Evolutionary conservation across 2,888 invertebrate species (phyloP).

Genomic region (Cylindroiulus punctatus): DNA sequence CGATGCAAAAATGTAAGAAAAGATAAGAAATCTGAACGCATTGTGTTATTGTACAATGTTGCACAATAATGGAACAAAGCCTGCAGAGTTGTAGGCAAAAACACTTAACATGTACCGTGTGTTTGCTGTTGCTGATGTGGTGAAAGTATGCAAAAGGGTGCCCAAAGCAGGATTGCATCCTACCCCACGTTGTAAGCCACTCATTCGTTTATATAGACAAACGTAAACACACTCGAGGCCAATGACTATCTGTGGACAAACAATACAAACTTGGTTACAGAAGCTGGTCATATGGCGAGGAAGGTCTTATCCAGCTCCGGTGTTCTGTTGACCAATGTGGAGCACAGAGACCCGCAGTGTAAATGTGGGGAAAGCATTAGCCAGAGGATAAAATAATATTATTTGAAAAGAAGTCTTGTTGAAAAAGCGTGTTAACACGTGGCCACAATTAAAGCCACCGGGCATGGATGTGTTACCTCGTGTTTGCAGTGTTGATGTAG

Average conservation of each 20-base stretch:
- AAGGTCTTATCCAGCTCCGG: background rate
- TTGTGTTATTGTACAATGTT: no score
- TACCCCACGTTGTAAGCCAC: background rate
- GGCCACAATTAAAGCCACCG: background rate
- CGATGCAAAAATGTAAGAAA: no score
- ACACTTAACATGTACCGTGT: no score
- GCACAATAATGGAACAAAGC: background rate
- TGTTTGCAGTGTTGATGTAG: no score
- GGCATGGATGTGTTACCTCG: background rate
- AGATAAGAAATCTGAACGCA: no score
- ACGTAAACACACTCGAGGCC: constrained; percentile 19
- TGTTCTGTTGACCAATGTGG: background rate
- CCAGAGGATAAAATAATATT: constrained; percentile 36
- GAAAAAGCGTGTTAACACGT: constrained; percentile 13
- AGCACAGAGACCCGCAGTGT: background rate
- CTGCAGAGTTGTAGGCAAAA: background rate
- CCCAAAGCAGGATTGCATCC: background rate
- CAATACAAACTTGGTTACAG: constrained; percentile 36
- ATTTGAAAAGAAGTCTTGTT: background rate
- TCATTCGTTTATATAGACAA: background rate
- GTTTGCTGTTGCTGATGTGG: background rate
- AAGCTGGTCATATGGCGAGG: background rate
- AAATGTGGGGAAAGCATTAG: constrained; percentile 13
- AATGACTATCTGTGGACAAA: background rate
- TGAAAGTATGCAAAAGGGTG: background rate